phyloP scores from a whole-genome alignment of 2,888 invertebrate genomes.

The Xestia ashworthii region DNA sequence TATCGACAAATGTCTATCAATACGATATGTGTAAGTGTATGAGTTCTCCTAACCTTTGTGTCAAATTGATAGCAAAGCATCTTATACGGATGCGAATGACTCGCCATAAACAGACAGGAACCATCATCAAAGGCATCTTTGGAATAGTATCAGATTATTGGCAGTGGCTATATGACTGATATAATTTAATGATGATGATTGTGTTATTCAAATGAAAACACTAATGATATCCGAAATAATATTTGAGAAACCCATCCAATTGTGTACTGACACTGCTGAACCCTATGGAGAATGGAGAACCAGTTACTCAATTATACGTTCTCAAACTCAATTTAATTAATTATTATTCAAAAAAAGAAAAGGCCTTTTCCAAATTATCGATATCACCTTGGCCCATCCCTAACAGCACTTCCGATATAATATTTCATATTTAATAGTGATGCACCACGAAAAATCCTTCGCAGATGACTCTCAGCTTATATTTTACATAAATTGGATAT shows the following conservation, averaged over 20 bases:
- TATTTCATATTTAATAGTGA: slow-evolving; percentile 88
- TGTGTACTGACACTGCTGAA: no score
- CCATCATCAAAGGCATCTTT: background rate
- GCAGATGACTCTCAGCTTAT: slow-evolving; percentile 77
- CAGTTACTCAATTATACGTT: background rate
- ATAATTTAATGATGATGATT: background rate
- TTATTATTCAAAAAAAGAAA: background rate
- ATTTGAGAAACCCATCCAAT: background rate
- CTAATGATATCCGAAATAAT: background rate
- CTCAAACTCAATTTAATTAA: background rate
- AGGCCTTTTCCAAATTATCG: slow-evolving; percentile 43
- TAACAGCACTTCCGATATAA: slow-evolving; percentile 81
- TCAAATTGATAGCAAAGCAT: background rate
- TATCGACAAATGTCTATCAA: slow-evolving; percentile 66
- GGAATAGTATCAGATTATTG: background rate
- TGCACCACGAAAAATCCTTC: slow-evolving; percentile 82
- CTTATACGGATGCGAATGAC: background rate
- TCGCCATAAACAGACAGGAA: background rate
- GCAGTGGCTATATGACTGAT: background rate
- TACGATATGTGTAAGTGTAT: background rate
- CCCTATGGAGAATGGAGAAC: background rate
- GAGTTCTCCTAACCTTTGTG: background rate
- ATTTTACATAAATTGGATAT: slow-evolving; percentile 69
- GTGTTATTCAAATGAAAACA: background rate
- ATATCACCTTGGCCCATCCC: slow-evolving; percentile 66